A percentile compares a stretch with the other conserved stretches of the same genome.
Conservation (phyloP, 2,113 vertebrate genomes). For the Anguilla rostrata region DNA sequence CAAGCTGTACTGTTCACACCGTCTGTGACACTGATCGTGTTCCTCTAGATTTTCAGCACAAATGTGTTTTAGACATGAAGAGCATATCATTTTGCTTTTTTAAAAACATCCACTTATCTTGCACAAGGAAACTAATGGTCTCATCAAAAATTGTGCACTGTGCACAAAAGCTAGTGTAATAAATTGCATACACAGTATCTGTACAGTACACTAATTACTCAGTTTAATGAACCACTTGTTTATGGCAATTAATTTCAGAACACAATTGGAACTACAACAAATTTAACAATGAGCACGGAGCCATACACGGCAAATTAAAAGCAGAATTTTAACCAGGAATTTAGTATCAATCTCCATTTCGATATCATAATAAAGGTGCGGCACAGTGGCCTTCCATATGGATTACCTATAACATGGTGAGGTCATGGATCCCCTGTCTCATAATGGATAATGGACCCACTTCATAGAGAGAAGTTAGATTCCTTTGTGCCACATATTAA, state of each 20-base stretch:
- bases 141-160: neutral
- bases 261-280: neutral
- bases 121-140: neutral
- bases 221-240: neutral
- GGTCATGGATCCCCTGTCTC: neutral
- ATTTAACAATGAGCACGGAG: neutral
- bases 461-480: neutral
- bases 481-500: neutral
- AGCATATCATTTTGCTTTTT: neutral
- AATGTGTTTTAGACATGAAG: neutral
- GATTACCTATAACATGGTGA: neutral
- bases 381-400: neutral
- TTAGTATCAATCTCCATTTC: neutral
- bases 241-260: neutral
- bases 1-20: conserved; percentile 13
- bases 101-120: neutral
- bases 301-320: neutral
- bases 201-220: neutral
- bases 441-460: neutral
- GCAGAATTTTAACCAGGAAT: neutral
- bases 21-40: conserved; percentile 13
- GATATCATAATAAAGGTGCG: neutral
- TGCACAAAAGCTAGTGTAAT: neutral
- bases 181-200: neutral
- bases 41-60: conserved; percentile 1